Evolutionary conservation across 2,797 vertebrate species (phyloP), one percentile per base, ranked within the genome.

Genomic region (Alfaro cultratus): DNA sequence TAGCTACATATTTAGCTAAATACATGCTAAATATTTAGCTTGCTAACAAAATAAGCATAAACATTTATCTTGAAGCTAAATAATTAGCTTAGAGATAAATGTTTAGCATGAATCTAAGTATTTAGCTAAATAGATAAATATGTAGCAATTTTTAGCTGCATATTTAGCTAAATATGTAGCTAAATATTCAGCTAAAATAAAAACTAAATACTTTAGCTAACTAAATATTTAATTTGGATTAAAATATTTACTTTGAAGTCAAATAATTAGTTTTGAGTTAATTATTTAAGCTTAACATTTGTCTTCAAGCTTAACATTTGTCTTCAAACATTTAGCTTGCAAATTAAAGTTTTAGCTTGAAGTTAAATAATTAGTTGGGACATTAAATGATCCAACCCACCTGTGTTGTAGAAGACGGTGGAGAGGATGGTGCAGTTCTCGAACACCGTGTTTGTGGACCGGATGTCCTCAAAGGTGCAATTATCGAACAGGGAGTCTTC

Each of bases 381-480:
- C 9, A 10, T 4, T 26, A 55, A 55, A 55, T 11, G 45, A 13
- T 18, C 62, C 78, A 75, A 89, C 94, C 86, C 79, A 99, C 98
- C 98, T 41, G 98, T 99, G 87, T 99, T 96, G 80, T 95, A 95
- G 94, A 99, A 99, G 86, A 93, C 23, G 8, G 97, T 97, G 29
- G 94, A 96, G 77, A 94, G 93, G 79, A 99, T 96, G 87, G 97
- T 98, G 94, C 98, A 99, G 91, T 98, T 98, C 93, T 97, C 96
- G 86, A 99, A 99, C 88, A 97, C 94, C 9, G 97, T 98, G 83
- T 99, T 96, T 0, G 92, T 97, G 55, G 97, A 98, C 72, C 87
- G 97, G 87, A 99, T 97, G 62, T 98, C 96, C 94, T 98, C 97
- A 90, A 99, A 99, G 89, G 88, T 95, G 92, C 98, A 99, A 23